Evolutionary conservation across 2,113 vertebrate species (phyloP), one percentile per base, ranked within the genome.

Genomic region (Oncorhynchus tshawytscha): DNA sequence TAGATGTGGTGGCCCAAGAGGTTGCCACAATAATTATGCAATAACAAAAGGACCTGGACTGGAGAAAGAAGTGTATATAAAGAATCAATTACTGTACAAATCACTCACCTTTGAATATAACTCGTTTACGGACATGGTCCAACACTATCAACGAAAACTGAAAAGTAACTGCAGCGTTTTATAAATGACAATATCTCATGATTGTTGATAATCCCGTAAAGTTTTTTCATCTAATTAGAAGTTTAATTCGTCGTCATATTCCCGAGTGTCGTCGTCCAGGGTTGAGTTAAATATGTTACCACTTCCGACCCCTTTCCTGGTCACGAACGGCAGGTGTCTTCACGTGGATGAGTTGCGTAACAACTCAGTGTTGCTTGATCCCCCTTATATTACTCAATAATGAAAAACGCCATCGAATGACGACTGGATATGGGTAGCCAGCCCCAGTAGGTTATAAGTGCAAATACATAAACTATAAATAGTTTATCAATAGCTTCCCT

Each of bases 41-140:
- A 18, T 18, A 45, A 45, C 9, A 45, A 45, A 45, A 12, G 9
- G 39, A 45, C 8, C 49, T 54, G 49, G 12, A 18, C 16, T 18
- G 51, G 51, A 54, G 13, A 16, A 54, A 54, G 51, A 54, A 18
- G 9, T 45, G 9, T 11, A 45, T 8, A 15, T 29, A 5, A 6
- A 67, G 0, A 54, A 18, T 67, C 1, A 67, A 6, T 67, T 18
- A 29, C 13, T 67, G 6, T 27, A 67, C 13, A 29, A 31, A 67
- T 5, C 16, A 79, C 93, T 93, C 84, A 94, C 93, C 93, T 87
- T 88, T 13, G 91, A 92, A 84, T 83, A 94, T 73, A 94, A 77
- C 66, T 94, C 93, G 87, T 90, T 90, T 75, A 94, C 89, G 20
- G 93, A 93, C 93, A 94, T 94, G 24, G 71, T 84, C 72, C 77